phyloP scores from a whole-genome alignment of 2,113 vertebrate genomes.

The Antennarius striatus region DNA sequence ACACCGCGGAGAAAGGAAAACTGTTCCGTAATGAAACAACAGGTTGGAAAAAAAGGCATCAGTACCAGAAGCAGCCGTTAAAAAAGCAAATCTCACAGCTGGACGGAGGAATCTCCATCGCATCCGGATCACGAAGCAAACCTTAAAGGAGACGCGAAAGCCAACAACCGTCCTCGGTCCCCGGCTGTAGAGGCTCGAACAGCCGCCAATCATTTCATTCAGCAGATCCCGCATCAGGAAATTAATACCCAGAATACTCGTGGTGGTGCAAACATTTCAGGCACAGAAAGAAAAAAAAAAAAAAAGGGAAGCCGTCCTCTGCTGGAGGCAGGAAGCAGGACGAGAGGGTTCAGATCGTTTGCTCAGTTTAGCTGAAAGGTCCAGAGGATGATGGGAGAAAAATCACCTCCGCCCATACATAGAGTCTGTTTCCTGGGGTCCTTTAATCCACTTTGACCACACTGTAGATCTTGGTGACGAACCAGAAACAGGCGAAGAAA shows the following conservation, averaged over 20 bases:
- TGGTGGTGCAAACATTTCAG: constrained; percentile 12
- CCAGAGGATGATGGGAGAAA: not conserved
- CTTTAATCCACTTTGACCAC: constrained; percentile 66
- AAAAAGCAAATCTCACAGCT: no score
- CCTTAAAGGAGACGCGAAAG: no score
- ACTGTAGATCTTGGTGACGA: constrained; percentile 68
- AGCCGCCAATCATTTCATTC: no score
- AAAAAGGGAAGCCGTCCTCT: not conserved
- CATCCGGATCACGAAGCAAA: no score
- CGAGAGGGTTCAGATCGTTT: not conserved
- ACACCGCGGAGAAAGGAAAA: not conserved
- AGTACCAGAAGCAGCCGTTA: no score
- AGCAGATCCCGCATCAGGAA: constrained; percentile 11
- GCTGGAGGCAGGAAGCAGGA: not conserved
- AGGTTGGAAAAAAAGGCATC: no score
- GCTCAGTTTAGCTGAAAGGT: constrained; percentile 4
- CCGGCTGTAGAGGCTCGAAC: no score
- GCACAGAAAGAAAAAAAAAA: constrained; percentile 21
- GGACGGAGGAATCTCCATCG: no score
- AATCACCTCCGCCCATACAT: not conserved
- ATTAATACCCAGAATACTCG: constrained; percentile 8
- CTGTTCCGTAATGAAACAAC: not conserved
- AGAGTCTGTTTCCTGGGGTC: not conserved
- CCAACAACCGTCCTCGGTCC: no score
- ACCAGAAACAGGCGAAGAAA: constrained; percentile 67